These are phyloP conservation scores for Carlito syrichta DNA, from an alignment of 2,113 vertebrate genomes.

Conservation along the genomic window DNA sequence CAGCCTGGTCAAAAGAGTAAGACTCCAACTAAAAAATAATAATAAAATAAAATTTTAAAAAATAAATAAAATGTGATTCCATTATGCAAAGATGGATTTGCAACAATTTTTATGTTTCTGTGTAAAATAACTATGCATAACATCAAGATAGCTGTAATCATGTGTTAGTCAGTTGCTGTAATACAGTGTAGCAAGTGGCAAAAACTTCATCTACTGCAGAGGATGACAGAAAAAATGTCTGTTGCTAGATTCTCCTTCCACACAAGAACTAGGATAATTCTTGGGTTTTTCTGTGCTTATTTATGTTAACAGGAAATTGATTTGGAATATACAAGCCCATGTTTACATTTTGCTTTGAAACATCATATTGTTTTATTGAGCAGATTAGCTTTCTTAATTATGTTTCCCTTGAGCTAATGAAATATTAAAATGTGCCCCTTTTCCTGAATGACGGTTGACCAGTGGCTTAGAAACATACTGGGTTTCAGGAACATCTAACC, in stretches of 20 bases:
- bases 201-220: not conserved
- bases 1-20: not conserved
- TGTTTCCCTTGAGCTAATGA: not conserved
- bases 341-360: not conserved
- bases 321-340: not conserved
- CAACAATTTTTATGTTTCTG: not conserved
- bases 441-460: not conserved
- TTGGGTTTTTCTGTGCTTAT: not conserved
- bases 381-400: not conserved
- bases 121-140: not conserved
- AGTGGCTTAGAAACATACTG: not conserved
- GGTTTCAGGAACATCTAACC: not conserved
- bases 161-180: not conserved
- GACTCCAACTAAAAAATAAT: too few species aligned
- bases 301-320: not conserved
- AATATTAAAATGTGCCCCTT: not conserved
- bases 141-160: not conserved
- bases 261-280: not conserved
- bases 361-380: not conserved
- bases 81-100: not conserved
- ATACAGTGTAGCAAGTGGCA: not conserved
- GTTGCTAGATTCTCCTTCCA: not conserved
- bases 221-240: not conserved
- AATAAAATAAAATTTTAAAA: too few species aligned
- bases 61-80: too few species aligned